Evolutionary conservation across 1,140 invertebrate genomes (phyloP).

Genomic region (Metaphire vulgaris): DNA sequence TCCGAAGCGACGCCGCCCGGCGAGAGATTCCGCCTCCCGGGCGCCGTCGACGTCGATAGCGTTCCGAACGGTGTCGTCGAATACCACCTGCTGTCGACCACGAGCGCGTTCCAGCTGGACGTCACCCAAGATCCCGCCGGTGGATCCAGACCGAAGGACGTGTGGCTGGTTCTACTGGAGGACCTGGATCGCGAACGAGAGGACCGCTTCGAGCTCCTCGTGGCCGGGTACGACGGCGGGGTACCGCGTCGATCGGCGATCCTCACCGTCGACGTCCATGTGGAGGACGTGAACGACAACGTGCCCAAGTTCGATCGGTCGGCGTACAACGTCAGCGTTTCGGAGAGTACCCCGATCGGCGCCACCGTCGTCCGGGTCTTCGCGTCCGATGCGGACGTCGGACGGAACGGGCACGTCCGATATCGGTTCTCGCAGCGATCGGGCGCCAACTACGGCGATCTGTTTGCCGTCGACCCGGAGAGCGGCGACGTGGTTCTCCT

Average conservation of each 20-base stretch:
- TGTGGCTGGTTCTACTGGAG: slow-evolving; percentile 14
- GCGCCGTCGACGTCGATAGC: slow-evolving; percentile 15
- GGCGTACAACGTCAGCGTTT: slow-evolving; percentile 6
- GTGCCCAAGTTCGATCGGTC: slow-evolving; percentile 26
- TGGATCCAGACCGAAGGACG: not conserved
- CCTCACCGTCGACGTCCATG: slow-evolving; percentile 15
- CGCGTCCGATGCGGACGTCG: slow-evolving; percentile 24
- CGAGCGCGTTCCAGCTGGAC: slow-evolving; percentile 8
- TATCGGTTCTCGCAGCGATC: slow-evolving; percentile 17
- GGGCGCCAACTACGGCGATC: slow-evolving; percentile 15
- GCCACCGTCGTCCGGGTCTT: slow-evolving; percentile 5
- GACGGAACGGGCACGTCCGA: not conserved
- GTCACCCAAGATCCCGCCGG: not conserved
- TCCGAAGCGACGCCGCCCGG: slow-evolving; percentile 7
- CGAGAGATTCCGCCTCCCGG: slow-evolving; percentile 5
- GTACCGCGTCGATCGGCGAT: slow-evolving; percentile 9
- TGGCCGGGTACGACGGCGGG: slow-evolving; percentile 24
- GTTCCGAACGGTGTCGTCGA: not conserved
- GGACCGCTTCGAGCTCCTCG: slow-evolving; percentile 24
- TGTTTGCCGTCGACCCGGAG: slow-evolving; percentile 18
- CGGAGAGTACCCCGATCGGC: not conserved
- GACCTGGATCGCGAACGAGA: slow-evolving; percentile 26
- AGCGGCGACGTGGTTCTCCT: slow-evolving; percentile 18
- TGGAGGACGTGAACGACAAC: slow-evolving; percentile 25
- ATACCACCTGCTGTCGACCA: slow-evolving; percentile 3